These are phyloP conservation scores for Cryptoprocta ferox DNA, from an alignment of 2,797 vertebrate genomes.

Conservation along the genomic window DNA sequence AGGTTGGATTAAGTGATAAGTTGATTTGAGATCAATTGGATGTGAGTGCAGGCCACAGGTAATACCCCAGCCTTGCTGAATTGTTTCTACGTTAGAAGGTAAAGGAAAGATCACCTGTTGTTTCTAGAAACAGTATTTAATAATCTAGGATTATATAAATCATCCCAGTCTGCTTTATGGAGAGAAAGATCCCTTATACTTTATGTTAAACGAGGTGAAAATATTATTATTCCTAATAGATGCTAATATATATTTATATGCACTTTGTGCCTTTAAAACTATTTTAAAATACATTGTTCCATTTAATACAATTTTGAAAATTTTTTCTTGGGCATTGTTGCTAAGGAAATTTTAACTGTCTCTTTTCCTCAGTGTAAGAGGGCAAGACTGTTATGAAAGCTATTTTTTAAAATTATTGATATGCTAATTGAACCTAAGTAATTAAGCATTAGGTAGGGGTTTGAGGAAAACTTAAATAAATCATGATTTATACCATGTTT, in stretches of 20 bases:
- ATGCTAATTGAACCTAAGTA: neutral
- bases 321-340: constrained; percentile 12
- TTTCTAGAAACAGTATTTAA: constrained; percentile 1
- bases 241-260: constrained; percentile 25
- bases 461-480: constrained; percentile 11
- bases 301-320: constrained; percentile 40
- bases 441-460: neutral
- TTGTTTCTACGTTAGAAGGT: neutral
- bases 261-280: constrained; percentile 28
- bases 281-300: constrained; percentile 18
- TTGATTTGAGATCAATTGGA: neutral
- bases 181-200: neutral
- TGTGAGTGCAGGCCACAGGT: neutral
- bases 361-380: neutral
- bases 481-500: neutral
- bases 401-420: neutral
- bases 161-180: constrained; percentile 31
- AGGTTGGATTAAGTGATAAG: neutral
- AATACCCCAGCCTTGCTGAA: neutral
- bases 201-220: constrained; percentile 28
- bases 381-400: neutral
- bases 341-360: constrained; percentile 36
- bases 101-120: neutral
- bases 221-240: constrained; percentile 16
- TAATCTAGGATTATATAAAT: neutral